These are phyloP conservation scores for Orthosia gracilis DNA, from an alignment of 2,888 invertebrate genomes.

Conservation along the genomic window DNA sequence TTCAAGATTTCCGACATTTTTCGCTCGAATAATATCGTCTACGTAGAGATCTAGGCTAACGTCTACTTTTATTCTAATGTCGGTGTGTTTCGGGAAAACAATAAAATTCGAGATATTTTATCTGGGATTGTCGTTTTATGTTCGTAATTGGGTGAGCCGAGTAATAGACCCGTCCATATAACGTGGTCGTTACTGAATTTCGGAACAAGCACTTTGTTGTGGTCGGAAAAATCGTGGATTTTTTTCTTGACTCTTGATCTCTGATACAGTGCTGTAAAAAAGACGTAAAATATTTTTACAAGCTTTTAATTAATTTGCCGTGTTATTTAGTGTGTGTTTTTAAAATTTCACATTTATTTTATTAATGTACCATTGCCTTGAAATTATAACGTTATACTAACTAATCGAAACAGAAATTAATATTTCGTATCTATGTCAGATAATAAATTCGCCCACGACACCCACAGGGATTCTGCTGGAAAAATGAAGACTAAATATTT, in stretches of 20 bases:
- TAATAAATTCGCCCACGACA: conserved; percentile 13
- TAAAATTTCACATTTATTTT: too few species aligned
- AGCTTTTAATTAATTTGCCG: too few species aligned
- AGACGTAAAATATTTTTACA: neutral
- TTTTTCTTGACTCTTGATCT: neutral
- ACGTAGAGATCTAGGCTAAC: conserved; percentile 55
- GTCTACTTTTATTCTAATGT: conserved; percentile 57
- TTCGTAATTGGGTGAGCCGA: conserved; percentile 23
- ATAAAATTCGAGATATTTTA: conserved; percentile 38
- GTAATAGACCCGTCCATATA: conserved; percentile 11
- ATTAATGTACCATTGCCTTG: neutral
- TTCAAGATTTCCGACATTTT: conserved; percentile 81
- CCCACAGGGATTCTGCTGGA: conserved; percentile 1
- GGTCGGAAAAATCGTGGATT: neutral
- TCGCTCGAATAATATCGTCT: conserved; percentile 69
- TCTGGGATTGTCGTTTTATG: conserved; percentile 40
- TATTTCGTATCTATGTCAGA: neutral
- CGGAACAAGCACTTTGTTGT: neutral
- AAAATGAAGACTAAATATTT: conserved; percentile 20
- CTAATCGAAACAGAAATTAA: neutral
- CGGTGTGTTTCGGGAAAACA: conserved; percentile 48
- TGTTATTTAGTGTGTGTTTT: too few species aligned
- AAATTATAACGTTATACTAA: neutral
- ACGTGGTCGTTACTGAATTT: conserved; percentile 15
- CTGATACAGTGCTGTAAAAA: too few species aligned